Evolutionary conservation across 2,113 vertebrate species (phyloP), one percentile per base, ranked within the genome.

Genomic region (Varanus salvator): DNA sequence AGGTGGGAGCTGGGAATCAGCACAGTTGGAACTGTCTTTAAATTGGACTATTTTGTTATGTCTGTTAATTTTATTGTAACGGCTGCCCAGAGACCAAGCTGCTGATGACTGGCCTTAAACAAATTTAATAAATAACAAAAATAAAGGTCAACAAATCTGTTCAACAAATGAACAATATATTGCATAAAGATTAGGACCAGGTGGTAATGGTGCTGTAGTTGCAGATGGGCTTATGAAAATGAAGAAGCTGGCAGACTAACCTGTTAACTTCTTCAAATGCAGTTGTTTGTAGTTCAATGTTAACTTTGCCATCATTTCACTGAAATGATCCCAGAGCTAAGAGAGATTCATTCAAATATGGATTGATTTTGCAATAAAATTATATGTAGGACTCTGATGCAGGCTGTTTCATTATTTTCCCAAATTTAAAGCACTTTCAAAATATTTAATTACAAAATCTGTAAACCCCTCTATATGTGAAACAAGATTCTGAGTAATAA

Each of bases 351-450:
- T 87, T 87, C 44, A 92, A 83, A 94, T 86, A 29, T 90, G 1
- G 72, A 68, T 91, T 88, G 44, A 84, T 95, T 91, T 91, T 4
- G 0, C 71, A 83, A 91, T 71, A 88, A 88, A 11, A 25, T 90
- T 68, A 80, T 92, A 93, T 92, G 87, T 82, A 54, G 83, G 88
- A 94, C 90, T 88, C 27, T 76, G 86, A 48, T 9, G 74, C 8
- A 31, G 29, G 21, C 23, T 29, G 3, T 66, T 17, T 48, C 29
- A 77, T 69, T 34, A 77, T 76, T 77, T 50, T 23, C 77, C 4
- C 81, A 76, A 29, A 89, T 84, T 84, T 84, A 84, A 76, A 48
- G 54, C 38, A 6, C 21, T 50, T 68, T 68, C 44, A 77, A 78
- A 50, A 68, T 68, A 84, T 64, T 57, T 48, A 21, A 23, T 76